Evolutionary conservation across 2,888 invertebrate genomes (phyloP), one percentile per base, ranked within the genome.

Genomic region (Dicyrtoma fusca): DNA sequence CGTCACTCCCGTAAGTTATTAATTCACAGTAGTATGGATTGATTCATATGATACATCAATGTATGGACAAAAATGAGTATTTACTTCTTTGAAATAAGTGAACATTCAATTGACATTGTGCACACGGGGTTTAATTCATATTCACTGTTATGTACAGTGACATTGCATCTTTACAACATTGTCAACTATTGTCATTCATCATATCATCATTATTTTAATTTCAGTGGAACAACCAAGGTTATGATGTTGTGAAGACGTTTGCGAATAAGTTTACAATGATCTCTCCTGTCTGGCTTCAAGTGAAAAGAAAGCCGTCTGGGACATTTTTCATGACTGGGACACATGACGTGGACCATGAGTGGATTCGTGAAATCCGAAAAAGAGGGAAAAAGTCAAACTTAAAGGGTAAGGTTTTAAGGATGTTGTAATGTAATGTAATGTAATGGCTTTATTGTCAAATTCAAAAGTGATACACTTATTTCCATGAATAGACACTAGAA

Each of bases 171-270:
- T n/a, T n/a, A n/a, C n/a, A n/a, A n/a, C n/a, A n/a, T n/a, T n/a
- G n/a, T n/a, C n/a, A n/a, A n/a, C n/a, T n/a, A n/a, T n/a, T n/a
- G n/a, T n/a, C n/a, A n/a, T n/a, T n/a, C n/a, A n/a, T n/a, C n/a
- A n/a, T n/a, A n/a, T n/a, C n/a, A n/a, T n/a, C n/a, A n/a, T n/a
- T n/a, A 76, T 66, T 76, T 80, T 23, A 55, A 79, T 87, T 86
- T 76, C 83, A 97, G 95, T 97, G 97, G 97, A 97, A 97, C 82
- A 90, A 88, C 77, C 93, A 92, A 85, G 97, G 97, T 0, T 95
- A 96, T 84, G 92, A 95, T 84, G 88, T 96, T 63, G 94, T 96
- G 0, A 95, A 95, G 84, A 88, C 87, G 70, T 96, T 96, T 87
- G 91, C 89, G 11, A 88, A 90, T 55, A 97, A 97, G 84, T 93